A percentile compares a stretch with the other conserved stretches of the same genome.
Evolutionary conservation across 2,113 vertebrate species (phyloP).

Genomic region (Colossoma macropomum): DNA sequence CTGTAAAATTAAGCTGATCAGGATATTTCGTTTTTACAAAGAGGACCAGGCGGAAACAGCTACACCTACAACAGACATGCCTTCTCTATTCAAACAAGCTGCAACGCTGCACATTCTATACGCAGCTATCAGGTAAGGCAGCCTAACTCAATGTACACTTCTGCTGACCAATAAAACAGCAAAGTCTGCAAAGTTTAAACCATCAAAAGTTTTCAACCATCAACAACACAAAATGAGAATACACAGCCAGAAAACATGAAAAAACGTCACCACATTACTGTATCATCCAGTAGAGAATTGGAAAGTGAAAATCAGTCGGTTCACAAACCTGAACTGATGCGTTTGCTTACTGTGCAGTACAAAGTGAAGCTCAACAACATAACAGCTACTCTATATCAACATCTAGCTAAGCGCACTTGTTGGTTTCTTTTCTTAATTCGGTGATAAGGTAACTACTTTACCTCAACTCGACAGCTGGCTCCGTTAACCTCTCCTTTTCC

Average conservation of each 20-base stretch:
- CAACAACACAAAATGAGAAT: neutral
- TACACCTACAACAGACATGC: no score
- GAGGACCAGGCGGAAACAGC: no score
- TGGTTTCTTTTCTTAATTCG: neutral
- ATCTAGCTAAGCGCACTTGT: rapidly evolving
- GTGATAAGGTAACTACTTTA: neutral
- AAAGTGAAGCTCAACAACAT: neutral
- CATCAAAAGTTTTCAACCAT: no score
- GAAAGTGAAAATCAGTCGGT: neutral
- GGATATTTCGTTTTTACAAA: no score
- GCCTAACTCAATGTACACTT: neutral
- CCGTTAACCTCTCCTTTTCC: neutral
- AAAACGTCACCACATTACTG: no score
- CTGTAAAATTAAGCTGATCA: no score
- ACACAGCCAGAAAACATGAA: no score
- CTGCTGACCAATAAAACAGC: neutral
- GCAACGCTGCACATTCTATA: neutral
- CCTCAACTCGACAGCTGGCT: neutral
- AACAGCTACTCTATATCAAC: neutral
- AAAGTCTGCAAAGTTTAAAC: neutral
- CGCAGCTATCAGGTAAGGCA: neutral
- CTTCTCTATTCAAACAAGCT: neutral
- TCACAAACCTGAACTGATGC: neutral
- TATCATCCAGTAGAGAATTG: neutral
- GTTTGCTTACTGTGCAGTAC: neutral